These are phyloP conservation scores for Biston stratarius DNA, from an alignment of 2,888 invertebrate genomes.

Conservation along the genomic window DNA sequence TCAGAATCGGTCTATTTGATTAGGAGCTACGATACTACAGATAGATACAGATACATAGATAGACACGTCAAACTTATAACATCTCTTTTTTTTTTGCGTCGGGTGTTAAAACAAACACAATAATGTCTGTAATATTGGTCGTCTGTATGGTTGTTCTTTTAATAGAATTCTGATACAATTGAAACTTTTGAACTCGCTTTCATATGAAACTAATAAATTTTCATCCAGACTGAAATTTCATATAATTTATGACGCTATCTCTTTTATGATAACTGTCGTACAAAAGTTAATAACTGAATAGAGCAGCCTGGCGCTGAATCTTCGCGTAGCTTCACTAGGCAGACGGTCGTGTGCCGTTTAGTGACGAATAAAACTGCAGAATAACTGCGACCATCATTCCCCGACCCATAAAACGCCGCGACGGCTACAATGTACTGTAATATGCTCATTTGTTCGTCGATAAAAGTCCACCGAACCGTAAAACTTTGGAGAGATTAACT, in stretches of 20 bases:
- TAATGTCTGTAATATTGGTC: too few species aligned
- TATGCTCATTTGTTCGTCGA: constrained; percentile 43
- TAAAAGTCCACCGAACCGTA: constrained; percentile 43
- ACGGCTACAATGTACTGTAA: constrained; percentile 44
- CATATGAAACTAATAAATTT: background rate
- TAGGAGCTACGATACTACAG: too few species aligned
- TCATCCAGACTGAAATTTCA: background rate
- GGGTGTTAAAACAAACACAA: too few species aligned
- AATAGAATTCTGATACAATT: too few species aligned
- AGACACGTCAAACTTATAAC: too few species aligned
- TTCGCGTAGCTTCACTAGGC: constrained; percentile 19
- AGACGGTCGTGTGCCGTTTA: constrained; percentile 36
- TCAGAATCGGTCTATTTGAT: too few species aligned
- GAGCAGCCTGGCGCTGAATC: constrained; percentile 3
- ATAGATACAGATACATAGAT: too few species aligned
- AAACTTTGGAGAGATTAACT: constrained; percentile 42
- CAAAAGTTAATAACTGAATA: constrained; percentile 21
- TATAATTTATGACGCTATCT: background rate
- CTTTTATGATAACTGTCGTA: constrained; percentile 7
- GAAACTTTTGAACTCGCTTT: too few species aligned
- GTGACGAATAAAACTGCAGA: constrained; percentile 41
- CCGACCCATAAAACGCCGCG: constrained; percentile 41
- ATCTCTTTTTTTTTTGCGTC: too few species aligned
- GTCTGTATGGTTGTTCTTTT: too few species aligned
- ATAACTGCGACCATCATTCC: constrained; percentile 47